Evolutionary conservation across 2,888 invertebrate species (phyloP), one percentile per base, ranked within the genome.

Genomic region (Drosophila monieri): DNA sequence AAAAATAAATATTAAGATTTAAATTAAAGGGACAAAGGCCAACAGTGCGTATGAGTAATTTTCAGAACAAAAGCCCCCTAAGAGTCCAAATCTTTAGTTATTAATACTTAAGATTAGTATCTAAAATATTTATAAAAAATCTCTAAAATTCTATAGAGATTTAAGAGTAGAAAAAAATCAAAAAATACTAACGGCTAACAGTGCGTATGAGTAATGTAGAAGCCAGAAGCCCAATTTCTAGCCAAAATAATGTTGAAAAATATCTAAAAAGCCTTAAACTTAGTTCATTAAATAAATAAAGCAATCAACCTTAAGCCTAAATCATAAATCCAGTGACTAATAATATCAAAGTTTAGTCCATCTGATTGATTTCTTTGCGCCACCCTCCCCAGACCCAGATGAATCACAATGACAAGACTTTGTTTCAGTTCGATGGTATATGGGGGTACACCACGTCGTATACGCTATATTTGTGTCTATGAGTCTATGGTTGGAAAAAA

Each of bases 381-480:
- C 35, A 35, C 35, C 12, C 12, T 18, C 15, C 9, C 10, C 39
- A 41, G 8, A 10, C 39, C 39, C 39, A 18, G 39, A 18, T 41
- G 39, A 41, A 41, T 41, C 39, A 41, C 39, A 41, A 41, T 41
- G 39, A 18, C 39, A 15, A 35, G 35, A n/a, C 35, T 35, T 35
- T 35, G 35, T 35, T n/a, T 35, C 18, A 9, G 9, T 41, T 18
- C 18, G 39, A 41, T n/a, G n/a, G 6, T 35, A 27, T 35, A 37
- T 57, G 46, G 37, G 58, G 59, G 32, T 27, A 55, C 39, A 55
- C 30, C 58, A 55, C 14, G 56, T 41, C 54, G 54, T 54, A 54
- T 54, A 18, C 54, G 54, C n/a, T 55, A 54, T 55, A 32, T 25
- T 15, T 35, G 27, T 47, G 23, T 30, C 18, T 18, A 25, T 60